phyloP scores from a whole-genome alignment of 2,888 invertebrate species.

The Anoplius nigerrimus region DNA sequence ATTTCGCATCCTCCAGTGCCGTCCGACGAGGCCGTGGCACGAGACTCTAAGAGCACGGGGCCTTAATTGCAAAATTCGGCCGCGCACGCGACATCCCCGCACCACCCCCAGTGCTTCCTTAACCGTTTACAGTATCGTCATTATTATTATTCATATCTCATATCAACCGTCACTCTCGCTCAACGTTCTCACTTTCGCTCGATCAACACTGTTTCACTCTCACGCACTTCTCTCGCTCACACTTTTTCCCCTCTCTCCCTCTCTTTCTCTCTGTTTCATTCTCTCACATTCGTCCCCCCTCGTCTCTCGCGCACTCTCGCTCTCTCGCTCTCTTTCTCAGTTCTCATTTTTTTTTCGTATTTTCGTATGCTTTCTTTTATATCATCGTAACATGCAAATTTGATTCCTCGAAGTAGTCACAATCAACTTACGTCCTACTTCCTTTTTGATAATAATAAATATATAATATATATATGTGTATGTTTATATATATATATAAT shows the following conservation, averaged over 20 bases:
- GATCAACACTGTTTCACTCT: conserved; percentile 6
- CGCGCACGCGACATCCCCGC: conserved; percentile 32
- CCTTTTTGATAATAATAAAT: conserved; percentile 57
- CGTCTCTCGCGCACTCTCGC: conserved; percentile 24
- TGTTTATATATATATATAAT: conserved; percentile 38
- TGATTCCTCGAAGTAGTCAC: conserved; percentile 64
- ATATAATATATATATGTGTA: conserved; percentile 45
- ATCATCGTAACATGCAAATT: conserved; percentile 64
- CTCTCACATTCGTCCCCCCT: not conserved
- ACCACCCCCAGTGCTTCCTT: conserved; percentile 59
- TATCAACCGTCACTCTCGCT: conserved; percentile 14
- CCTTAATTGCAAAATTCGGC: conserved; percentile 5
- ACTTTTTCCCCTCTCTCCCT: not conserved
- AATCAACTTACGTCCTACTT: conserved; percentile 59
- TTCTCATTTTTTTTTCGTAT: not conserved
- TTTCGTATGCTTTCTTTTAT: conserved; percentile 12
- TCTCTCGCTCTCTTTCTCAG: conserved; percentile 30
- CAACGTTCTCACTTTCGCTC: conserved; percentile 18
- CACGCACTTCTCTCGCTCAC: not conserved
- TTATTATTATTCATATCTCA: conserved; percentile 43
- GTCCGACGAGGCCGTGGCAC: not conserved
- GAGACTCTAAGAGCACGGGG: not conserved
- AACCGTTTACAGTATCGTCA: conserved; percentile 62
- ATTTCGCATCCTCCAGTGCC: conserved; percentile 1
- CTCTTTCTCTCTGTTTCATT: conserved; percentile 19